These are phyloP conservation scores for Hylaea fasciaria DNA, from an alignment of 2,888 invertebrate genomes.

Conservation along the genomic window DNA sequence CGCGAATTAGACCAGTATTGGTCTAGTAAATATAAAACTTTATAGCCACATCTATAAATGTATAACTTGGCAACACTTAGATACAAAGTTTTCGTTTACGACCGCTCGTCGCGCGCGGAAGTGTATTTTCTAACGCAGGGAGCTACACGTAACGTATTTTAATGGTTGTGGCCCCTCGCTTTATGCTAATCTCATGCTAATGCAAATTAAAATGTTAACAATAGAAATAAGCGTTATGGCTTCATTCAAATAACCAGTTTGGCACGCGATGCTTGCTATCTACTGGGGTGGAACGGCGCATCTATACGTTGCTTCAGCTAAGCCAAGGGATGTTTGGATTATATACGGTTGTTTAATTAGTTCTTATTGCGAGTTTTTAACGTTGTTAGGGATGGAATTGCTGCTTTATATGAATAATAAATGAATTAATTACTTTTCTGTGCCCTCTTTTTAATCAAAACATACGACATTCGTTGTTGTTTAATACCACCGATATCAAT, in stretches of 20 bases:
- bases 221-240: conserved; percentile 63
- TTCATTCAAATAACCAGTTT: conserved; percentile 74
- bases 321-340: conserved; percentile 47
- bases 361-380: conserved; percentile 20
- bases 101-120: conserved; percentile 3
- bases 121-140: conserved; percentile 46
- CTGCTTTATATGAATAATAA: conserved; percentile 3
- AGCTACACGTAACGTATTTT: conserved; percentile 44
- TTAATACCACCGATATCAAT: no score
- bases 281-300: conserved; percentile 7
- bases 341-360: conserved; percentile 51
- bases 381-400: conserved; percentile 14
- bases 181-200: conserved; percentile 61
- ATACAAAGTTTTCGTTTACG: conserved; percentile 36
- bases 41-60: neutral
- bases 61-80: conserved; percentile 1
- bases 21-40: no score
- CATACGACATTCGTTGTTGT: no score
- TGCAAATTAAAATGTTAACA: conserved; percentile 80
- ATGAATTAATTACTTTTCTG: no score
- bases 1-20: no score
- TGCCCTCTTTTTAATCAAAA: no score
- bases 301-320: conserved; percentile 20
- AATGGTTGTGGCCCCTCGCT: conserved; percentile 57
- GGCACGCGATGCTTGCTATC: conserved; percentile 58